These are phyloP conservation scores for Lepidonotus clava DNA, from an alignment of 2,888 invertebrate species.

Conservation along the genomic window DNA sequence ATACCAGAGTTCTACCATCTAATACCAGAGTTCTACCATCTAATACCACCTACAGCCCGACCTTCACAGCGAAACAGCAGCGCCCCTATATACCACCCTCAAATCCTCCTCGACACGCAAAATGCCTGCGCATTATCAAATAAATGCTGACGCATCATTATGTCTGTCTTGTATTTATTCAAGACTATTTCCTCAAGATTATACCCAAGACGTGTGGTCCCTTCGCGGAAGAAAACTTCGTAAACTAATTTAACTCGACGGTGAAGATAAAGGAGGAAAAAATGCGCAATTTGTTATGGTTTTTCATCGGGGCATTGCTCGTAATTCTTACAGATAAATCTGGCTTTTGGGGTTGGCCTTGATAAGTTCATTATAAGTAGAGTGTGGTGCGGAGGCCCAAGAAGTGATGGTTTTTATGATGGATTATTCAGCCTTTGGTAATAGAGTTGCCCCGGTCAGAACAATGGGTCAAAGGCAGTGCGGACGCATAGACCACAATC, in stretches of 20 bases:
- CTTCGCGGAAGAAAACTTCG: too few relatives aligned
- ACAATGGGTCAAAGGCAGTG: not conserved
- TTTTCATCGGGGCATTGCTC: not conserved
- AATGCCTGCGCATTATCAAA: conserved; percentile 21
- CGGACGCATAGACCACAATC: not conserved
- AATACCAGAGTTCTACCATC: conserved; percentile 3
- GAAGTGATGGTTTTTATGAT: conserved; percentile 7
- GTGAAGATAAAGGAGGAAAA: not conserved
- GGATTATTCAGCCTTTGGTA: not conserved
- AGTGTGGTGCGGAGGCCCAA: not conserved
- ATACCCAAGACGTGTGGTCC: too few relatives aligned
- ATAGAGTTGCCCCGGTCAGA: not conserved
- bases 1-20: conserved; percentile 3
- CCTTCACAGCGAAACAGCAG: not conserved
- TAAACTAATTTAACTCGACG: too few relatives aligned
- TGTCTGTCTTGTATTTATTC: not conserved
- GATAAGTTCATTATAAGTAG: not conserved
- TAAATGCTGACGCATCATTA: not conserved
- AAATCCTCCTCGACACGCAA: conserved; percentile 10
- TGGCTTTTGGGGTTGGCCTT: not conserved
- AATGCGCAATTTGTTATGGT: not conserved
- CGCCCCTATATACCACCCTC: not conserved
- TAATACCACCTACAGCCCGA: not conserved
- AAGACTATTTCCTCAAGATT: too few relatives aligned
- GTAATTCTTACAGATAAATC: not conserved